Base-by-base conservation (phyloP, 2,888 invertebrate genomes). In the Troides aeacus region DNA sequence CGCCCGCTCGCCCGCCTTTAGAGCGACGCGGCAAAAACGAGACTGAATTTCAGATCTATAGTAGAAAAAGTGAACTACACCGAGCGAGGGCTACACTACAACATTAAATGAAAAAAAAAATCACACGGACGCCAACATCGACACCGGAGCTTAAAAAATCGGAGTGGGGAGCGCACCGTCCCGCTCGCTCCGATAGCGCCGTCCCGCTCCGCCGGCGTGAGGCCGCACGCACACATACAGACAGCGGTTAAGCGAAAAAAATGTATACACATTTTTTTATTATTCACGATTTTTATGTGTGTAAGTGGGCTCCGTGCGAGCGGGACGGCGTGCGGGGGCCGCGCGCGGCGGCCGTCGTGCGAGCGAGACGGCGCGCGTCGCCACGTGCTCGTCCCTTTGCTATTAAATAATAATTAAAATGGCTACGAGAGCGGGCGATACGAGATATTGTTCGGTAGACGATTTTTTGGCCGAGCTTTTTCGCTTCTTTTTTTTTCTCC, bases 391-490 rank as follows among this genome's bases (percentile, higher is more conserved):
- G 89, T 89, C 89, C 90, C 91, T 46, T 86, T 81, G 88, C 89
- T 91, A 92, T 92, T 92, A 92, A 92, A 92, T 92, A 92, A 92
- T 92, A 92, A 92, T 92, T 92, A 92, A 92, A 92, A 92, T 92
- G 92, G 92, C 91, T 92, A 90, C 90, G 90, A 90, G 89, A 89
- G 85, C 84, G 46, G 87, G 86, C 88, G 89, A 88, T 90, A 87
- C 88, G 87, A 88, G 87, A 90, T 88, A 89, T 84, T 85, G 86
- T 88, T 88, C 84, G 87, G 91, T 90, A 91, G 92, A 92, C 92
- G 82, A 92, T 92, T 90, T 92, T 92, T 92, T 92, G 90, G 86
- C 79, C 77, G 81, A 90, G 91, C 90, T 92, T 90, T 46, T 46
- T 89, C 84, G 84, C 81, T 84, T 86, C n/a, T 91, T 90, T 92